These are phyloP conservation scores for Okapia johnstoni DNA, from an alignment of 2,113 vertebrate genomes.

Conservation along the genomic window DNA sequence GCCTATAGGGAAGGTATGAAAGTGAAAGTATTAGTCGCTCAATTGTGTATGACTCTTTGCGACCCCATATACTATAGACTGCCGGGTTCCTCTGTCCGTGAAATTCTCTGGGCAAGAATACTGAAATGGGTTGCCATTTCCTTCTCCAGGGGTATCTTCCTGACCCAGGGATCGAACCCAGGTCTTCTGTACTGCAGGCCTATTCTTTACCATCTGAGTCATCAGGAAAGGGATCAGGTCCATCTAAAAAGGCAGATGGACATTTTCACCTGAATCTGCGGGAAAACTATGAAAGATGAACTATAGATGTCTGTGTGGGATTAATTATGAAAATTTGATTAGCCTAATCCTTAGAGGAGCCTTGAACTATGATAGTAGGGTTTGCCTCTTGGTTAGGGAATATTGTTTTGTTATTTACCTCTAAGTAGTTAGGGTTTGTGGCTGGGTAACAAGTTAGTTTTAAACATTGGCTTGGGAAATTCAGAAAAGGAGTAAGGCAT, in stretches of 20 bases:
- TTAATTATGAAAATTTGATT: neutral
- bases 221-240: neutral
- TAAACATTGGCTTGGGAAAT: neutral
- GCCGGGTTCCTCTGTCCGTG: neutral
- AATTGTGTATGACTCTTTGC: neutral
- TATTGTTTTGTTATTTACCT: neutral
- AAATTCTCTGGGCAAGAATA: neutral
- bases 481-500: neutral
- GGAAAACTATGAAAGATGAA: neutral
- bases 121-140: neutral
- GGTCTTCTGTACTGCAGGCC: neutral
- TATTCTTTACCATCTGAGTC: neutral
- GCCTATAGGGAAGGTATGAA: neutral
- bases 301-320: neutral
- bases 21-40: neutral
- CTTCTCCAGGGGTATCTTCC: neutral
- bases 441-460: neutral
- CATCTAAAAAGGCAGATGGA: neutral
- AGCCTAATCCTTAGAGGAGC: neutral
- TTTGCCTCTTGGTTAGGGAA: neutral
- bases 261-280: neutral
- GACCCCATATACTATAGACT: neutral
- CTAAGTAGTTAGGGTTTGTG: neutral
- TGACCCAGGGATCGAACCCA: neutral
- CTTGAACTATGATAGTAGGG: neutral